Percentiles rank a stretch among this genome's conserved stretches.
Conservation (phyloP, 2,113 vertebrate genomes). For the Lophura nycthemera region DNA sequence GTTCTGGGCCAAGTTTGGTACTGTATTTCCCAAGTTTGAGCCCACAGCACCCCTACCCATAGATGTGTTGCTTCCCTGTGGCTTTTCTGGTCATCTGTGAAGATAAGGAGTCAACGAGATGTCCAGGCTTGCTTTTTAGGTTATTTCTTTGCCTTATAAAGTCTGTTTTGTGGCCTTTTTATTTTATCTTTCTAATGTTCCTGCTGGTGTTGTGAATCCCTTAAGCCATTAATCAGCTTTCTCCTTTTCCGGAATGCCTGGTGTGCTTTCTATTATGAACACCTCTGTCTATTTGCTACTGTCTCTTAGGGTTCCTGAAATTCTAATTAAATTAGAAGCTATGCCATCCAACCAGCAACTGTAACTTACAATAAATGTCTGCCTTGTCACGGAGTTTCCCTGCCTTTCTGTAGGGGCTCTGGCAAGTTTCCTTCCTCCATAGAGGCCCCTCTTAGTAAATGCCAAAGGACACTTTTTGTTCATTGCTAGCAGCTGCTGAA, state of each 20-base stretch:
- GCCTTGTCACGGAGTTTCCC: constrained; percentile 37
- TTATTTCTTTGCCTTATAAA: neutral
- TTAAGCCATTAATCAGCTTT: constrained; percentile 34
- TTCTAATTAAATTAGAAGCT: constrained; percentile 20
- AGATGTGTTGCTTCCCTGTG: neutral
- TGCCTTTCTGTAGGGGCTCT: constrained; percentile 34
- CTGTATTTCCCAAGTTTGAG: neutral
- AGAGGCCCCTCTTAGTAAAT: constrained; percentile 71
- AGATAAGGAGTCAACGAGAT: neutral
- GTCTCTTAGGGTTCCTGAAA: neutral
- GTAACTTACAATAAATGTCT: constrained; percentile 38
- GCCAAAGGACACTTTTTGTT: constrained; percentile 75
- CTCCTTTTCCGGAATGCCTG: neutral
- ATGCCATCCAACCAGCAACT: constrained; percentile 1
- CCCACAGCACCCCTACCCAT: neutral
- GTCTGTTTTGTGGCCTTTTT: neutral
- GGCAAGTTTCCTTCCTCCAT: constrained; percentile 68
- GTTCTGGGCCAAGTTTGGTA: neutral
- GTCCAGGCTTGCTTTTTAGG: neutral
- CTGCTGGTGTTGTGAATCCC: neutral
- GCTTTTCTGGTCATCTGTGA: neutral
- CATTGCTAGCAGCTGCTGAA: neutral
- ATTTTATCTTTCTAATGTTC: neutral
- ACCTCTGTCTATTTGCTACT: neutral
- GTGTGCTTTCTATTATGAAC: neutral